Evolutionary conservation across 1,140 invertebrate genomes (phyloP), one percentile per base, ranked within the genome.

Genomic region (Pararge aegeria): DNA sequence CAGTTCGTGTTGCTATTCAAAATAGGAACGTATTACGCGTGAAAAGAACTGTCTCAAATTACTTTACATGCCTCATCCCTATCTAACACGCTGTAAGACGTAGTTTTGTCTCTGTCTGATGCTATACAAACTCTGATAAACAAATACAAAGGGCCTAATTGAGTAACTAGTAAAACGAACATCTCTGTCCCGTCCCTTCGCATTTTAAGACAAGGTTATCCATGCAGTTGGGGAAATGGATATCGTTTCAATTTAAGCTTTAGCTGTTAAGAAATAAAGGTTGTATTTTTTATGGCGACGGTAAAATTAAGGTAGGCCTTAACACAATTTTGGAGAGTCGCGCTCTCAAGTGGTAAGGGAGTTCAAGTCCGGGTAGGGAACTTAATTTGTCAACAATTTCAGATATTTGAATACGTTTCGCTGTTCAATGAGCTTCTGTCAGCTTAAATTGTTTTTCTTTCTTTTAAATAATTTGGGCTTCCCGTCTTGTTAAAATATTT

Each of bases 341-440:
- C 74, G 63, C 76, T 80, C 78, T 85, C 79, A 87, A 87, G 83
- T 87, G 86, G 86, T 84, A 80, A 84, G 83, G 86, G 84, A 81
- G 80, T 82, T 79, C 68, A 61, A 76, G 71, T 73, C 74, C 74
- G 73, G 75, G 67, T 70, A 79, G 84, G 83, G 87, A 85, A 86
- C 83, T 89, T 89, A 87, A 89, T 89, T 89, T 87, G 87, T 89
- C 86, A 87, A 89, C 86, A 89, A 89, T 89, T 89, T 89, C 78
- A 83, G 81, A 89, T 89, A 89, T 89, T 89, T 89, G 86, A 89
- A 89, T 89, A 89, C 81, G 84, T 86, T 84, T 83, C 79, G 78
- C 77, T 80, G 80, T 74, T 83, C 82, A 84, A 84, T 87, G 82
- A 84, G 81, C 83, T 84, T 79, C 83, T 82, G 83, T 85, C 81